These are phyloP conservation scores for Synergus umbraculus DNA, from an alignment of 2,888 invertebrate species.

Conservation along the genomic window DNA sequence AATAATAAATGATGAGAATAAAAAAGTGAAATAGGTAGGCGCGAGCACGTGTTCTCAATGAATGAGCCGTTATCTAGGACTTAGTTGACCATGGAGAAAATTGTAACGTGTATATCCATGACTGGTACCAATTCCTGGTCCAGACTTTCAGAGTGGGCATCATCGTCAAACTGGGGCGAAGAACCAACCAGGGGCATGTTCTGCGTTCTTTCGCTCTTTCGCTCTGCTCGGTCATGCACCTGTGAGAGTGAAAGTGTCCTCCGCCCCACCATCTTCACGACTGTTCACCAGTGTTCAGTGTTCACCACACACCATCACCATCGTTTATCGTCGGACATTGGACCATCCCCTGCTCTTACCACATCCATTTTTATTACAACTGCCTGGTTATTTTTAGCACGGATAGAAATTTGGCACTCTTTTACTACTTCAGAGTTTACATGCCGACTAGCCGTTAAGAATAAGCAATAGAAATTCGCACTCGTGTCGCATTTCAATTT, in stretches of 20 bases:
- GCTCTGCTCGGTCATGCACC: constrained; percentile 74
- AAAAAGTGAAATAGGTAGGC: neutral
- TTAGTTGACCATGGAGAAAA: constrained; percentile 24
- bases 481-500: neutral
- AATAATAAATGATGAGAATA: too few species aligned
- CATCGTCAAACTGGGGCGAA: constrained; percentile 26
- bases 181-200: constrained; percentile 13
- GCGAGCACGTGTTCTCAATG: constrained; percentile 20
- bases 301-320: constrained; percentile 48
- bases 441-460: neutral
- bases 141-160: constrained; percentile 25
- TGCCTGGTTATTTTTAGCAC: neutral
- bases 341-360: constrained; percentile 43
- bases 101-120: constrained; percentile 54
- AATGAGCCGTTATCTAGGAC: constrained; percentile 34
- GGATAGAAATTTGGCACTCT: neutral
- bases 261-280: constrained; percentile 57
- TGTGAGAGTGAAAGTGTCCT: constrained; percentile 77
- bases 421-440: neutral
- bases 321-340: constrained; percentile 44
- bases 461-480: neutral
- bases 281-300: constrained; percentile 38
- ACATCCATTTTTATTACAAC: constrained; percentile 34
- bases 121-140: constrained; percentile 3
- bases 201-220: constrained; percentile 27